Conservation (phyloP, 2,888 invertebrate genomes). For the Tenodera sinensis region DNA sequence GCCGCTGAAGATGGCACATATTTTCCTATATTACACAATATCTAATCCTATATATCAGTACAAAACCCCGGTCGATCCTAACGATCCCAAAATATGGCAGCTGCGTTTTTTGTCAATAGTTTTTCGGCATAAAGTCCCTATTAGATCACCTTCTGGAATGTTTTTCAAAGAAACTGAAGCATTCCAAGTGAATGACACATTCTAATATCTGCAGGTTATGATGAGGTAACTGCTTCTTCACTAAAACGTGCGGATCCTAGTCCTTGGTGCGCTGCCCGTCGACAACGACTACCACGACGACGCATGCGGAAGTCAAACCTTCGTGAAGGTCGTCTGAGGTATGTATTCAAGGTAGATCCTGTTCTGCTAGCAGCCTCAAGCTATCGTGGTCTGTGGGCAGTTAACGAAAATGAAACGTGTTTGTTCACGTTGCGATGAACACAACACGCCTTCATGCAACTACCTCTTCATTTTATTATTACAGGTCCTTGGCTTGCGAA, state of each 20-base stretch:
- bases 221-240: background rate
- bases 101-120: too few relatives aligned
- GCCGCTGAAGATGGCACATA: too few relatives aligned
- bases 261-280: background rate
- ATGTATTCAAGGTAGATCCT: background rate
- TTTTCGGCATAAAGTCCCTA: too few relatives aligned
- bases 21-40: too few relatives aligned
- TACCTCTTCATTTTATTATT: background rate
- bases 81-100: too few relatives aligned
- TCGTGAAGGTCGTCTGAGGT: background rate
- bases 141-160: background rate
- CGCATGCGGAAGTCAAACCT: background rate
- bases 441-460: background rate
- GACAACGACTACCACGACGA: background rate
- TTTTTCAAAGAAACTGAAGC: too few relatives aligned
- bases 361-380: background rate
- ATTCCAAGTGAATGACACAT: background rate
- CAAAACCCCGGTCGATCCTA: too few relatives aligned
- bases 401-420: background rate
- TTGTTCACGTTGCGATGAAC: background rate
- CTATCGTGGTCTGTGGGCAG: background rate
- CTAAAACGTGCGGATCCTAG: background rate
- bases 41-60: too few relatives aligned
- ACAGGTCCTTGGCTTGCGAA: background rate
- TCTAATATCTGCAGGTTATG: background rate